A percentile compares a stretch with the other conserved stretches of the same genome.
Conservation (phyloP, 2,113 vertebrate genomes). For the Mellivora capensis region DNA sequence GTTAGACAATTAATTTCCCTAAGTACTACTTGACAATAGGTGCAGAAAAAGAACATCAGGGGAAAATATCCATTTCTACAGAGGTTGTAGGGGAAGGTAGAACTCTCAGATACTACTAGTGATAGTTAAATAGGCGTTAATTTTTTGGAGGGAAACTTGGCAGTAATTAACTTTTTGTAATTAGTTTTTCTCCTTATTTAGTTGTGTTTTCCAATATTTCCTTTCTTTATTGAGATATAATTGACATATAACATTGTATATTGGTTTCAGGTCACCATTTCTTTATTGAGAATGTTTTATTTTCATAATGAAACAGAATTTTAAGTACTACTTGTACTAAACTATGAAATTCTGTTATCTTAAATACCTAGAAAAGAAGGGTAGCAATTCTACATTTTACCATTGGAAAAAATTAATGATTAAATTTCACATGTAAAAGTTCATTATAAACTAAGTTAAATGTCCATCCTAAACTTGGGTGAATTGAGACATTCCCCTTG, state of each 20-base stretch:
- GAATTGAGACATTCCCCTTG: background rate
- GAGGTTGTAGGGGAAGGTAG: background rate
- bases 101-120: background rate
- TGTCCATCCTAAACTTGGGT: background rate
- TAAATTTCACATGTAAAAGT: background rate
- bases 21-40: background rate
- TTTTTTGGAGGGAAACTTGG: background rate
- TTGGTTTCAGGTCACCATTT: background rate
- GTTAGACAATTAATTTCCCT: background rate
- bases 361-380: background rate
- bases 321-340: background rate
- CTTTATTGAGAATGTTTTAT: background rate
- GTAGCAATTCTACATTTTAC: background rate
- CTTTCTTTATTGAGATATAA: background rate
- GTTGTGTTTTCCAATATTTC: background rate
- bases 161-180: background rate
- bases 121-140: background rate
- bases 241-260: background rate
- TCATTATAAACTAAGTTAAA: background rate
- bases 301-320: conserved; percentile 31
- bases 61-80: background rate
- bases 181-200: conserved; percentile 1
- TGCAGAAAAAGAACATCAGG: background rate
- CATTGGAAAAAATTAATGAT: background rate
- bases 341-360: background rate